Evolutionary conservation across 1,140 invertebrate genomes (phyloP).

Genomic region (Plodia interpunctella): DNA sequence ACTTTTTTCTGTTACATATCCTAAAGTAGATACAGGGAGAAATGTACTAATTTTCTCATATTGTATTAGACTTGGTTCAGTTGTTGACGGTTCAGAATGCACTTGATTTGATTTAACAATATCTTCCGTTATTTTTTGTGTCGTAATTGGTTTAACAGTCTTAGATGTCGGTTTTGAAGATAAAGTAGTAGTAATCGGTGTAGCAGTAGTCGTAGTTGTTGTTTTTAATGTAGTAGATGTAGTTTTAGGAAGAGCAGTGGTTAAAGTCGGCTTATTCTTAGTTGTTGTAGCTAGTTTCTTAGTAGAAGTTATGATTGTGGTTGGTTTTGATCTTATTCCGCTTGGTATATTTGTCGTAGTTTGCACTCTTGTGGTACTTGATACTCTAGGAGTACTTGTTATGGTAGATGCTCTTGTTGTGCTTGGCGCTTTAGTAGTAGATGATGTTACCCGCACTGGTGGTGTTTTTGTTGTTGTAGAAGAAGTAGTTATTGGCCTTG

Average conservation of each 20-base stretch:
- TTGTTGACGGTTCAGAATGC: slow-evolving; percentile 13
- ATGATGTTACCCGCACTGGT: slow-evolving; percentile 26
- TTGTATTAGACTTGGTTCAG: slow-evolving; percentile 21
- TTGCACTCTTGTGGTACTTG: slow-evolving; percentile 24
- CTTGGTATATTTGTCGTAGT: slow-evolving; percentile 30
- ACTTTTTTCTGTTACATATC: slow-evolving; percentile 36
- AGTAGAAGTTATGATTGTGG: slow-evolving; percentile 24
- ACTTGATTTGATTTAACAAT: background rate
- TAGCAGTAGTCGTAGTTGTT: slow-evolving; percentile 26
- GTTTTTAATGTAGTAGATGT: slow-evolving; percentile 25
- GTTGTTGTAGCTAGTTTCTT: slow-evolving; percentile 18
- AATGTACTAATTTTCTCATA: slow-evolving; percentile 41
- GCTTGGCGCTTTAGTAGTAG: slow-evolving; percentile 32
- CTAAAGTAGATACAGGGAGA: slow-evolving; percentile 42
- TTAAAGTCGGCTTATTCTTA: slow-evolving; percentile 16
- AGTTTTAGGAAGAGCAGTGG: slow-evolving; percentile 21
- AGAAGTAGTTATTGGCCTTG: slow-evolving; percentile 26
- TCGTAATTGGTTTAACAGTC: slow-evolving; percentile 30
- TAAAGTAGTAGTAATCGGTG: slow-evolving; percentile 22
- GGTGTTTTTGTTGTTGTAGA: slow-evolving; percentile 22
- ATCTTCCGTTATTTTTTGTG: slow-evolving; percentile 16
- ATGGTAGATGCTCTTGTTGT: too few species aligned
- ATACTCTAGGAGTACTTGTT: slow-evolving; percentile 29
- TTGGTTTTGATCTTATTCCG: slow-evolving; percentile 34
- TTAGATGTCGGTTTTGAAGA: slow-evolving; percentile 23